phyloP scores from a whole-genome alignment of 2,888 invertebrate genomes.

The Physocephala rufipes region DNA sequence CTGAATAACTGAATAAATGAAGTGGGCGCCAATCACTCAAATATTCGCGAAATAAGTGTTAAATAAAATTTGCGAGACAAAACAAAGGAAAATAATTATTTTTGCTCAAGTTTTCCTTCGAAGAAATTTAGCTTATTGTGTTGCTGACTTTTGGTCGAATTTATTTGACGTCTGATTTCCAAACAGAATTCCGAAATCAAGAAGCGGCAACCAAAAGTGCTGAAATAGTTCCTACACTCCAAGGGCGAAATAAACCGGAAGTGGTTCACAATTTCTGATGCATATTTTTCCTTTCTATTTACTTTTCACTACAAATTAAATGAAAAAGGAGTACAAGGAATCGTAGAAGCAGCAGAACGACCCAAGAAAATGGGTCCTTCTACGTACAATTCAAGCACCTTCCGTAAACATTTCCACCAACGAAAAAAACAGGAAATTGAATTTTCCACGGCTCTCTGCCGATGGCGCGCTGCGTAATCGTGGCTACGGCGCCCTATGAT shows the following conservation, averaged over 20 bases:
- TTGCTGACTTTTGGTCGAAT: not conserved
- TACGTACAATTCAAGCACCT: constrained; percentile 25
- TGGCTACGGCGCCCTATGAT: constrained; percentile 29
- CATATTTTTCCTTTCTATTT: constrained; percentile 15
- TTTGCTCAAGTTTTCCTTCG: too few relatives aligned
- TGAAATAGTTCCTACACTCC: constrained; percentile 6
- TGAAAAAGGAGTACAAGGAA: not conserved
- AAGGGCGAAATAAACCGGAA: constrained; percentile 31
- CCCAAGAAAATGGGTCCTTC: not conserved
- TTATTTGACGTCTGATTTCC: not conserved
- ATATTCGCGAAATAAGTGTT: not conserved
- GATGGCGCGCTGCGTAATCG: constrained; percentile 31
- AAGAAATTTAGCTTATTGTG: not conserved
- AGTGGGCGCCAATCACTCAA: too few relatives aligned
- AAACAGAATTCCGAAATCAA: constrained; percentile 17
- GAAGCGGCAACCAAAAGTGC: constrained; percentile 15
- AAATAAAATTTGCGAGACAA: not conserved
- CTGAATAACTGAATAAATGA: too few relatives aligned
- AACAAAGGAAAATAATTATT: not conserved
- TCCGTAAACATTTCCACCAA: constrained; percentile 33
- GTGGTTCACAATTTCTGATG: constrained; percentile 10
- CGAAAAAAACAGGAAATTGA: constrained; percentile 47
- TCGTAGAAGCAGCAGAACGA: not conserved
- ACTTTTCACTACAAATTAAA: constrained; percentile 11
- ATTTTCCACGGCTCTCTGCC: constrained; percentile 43